These are phyloP conservation scores for Epinephelus malabaricus DNA, from an alignment of 2,797 vertebrate species.

Conservation along the genomic window DNA sequence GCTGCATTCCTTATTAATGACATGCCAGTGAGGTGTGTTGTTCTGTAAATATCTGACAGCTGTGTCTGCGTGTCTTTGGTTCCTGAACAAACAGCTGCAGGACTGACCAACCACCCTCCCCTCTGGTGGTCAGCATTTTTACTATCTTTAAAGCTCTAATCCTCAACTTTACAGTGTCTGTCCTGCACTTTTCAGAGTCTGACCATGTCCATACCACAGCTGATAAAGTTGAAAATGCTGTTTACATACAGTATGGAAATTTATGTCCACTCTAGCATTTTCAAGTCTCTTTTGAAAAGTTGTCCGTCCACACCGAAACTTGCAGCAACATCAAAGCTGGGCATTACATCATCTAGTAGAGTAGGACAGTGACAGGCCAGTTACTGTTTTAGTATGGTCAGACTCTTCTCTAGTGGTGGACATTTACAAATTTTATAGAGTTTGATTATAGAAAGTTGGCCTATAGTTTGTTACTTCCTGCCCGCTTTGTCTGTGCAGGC, in stretches of 20 bases:
- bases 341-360: constrained; percentile 26
- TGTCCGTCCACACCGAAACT: constrained; percentile 41
- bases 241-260: constrained; percentile 49
- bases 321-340: constrained; percentile 32
- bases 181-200: constrained; percentile 54
- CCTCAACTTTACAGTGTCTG: constrained; percentile 57
- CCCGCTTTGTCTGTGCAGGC: neutral
- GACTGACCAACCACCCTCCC: constrained; percentile 49
- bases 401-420: neutral
- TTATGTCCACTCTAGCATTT: constrained; percentile 64
- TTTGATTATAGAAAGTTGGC: neutral
- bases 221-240: constrained; percentile 59
- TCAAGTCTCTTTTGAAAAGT: constrained; percentile 43
- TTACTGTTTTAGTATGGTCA: neutral
- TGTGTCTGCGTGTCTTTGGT: constrained; percentile 70
- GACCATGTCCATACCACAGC: constrained; percentile 52
- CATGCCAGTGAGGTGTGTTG: constrained; percentile 72
- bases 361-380: neutral
- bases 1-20: constrained; percentile 77
- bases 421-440: neutral
- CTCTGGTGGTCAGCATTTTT: constrained; percentile 69
- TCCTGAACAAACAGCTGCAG: constrained; percentile 69
- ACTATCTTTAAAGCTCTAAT: constrained; percentile 72
- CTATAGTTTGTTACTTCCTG: too few species aligned
- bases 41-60: constrained; percentile 84